phyloP scores from a whole-genome alignment of 2,888 invertebrate species.

The Phaonia tiefii region DNA sequence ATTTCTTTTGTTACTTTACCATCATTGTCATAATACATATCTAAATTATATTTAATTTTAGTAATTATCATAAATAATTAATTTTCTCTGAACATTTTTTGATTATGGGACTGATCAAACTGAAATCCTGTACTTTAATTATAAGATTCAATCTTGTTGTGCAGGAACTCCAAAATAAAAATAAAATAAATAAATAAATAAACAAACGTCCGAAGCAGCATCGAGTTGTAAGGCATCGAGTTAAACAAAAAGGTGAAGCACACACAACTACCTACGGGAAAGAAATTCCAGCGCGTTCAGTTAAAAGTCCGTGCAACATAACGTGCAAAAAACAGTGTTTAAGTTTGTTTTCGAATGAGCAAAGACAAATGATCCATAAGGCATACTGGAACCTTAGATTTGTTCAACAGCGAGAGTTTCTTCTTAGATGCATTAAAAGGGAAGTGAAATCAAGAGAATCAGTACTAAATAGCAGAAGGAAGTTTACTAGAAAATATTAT shows the following conservation, averaged over 20 bases:
- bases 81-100: no score
- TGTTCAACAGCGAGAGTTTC: neutral
- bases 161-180: no score
- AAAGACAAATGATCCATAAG: neutral
- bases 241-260: no score
- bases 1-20: no score
- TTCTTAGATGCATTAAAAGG: neutral
- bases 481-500: neutral
- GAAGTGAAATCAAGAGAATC: neutral
- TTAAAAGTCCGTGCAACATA: neutral
- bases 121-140: no score
- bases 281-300: neutral
- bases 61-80: no score
- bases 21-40: no score
- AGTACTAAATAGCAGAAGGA: neutral
- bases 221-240: neutral
- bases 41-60: no score
- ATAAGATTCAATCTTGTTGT: no score
- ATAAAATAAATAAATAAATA: no score
- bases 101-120: no score
- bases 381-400: neutral
- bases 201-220: neutral
- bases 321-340: neutral
- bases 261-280: neutral
- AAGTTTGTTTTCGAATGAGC: neutral